phyloP scores from a whole-genome alignment of 2,888 invertebrate genomes.

The Heliothis peltigera region DNA sequence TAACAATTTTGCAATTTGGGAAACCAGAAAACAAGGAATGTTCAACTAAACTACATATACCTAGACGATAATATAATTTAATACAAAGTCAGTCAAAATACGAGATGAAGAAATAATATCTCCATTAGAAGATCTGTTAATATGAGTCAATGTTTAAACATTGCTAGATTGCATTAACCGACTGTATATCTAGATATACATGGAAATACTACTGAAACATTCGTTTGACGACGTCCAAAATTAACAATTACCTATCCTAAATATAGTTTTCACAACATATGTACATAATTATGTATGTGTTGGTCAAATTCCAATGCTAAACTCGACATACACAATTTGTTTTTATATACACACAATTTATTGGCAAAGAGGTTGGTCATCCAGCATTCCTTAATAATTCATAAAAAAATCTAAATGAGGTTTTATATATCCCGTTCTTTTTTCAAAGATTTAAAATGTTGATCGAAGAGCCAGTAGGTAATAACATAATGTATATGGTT shows the following conservation, averaged over 20 bases:
- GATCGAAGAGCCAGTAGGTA: conserved; percentile 10
- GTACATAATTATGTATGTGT: too few relatives aligned
- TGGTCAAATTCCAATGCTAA: conserved; percentile 18
- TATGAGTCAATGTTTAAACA: conserved; percentile 1
- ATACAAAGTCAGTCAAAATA: not conserved
- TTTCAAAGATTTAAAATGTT: not conserved
- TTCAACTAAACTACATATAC: too few relatives aligned
- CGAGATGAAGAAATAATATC: not conserved
- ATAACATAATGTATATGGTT: not conserved
- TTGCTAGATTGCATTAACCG: not conserved
- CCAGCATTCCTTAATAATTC: not conserved
- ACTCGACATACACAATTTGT: not conserved
- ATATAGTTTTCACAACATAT: too few relatives aligned
- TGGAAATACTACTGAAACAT: conserved; percentile 10
- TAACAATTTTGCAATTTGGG: too few relatives aligned
- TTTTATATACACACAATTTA: not conserved
- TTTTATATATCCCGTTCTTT: not conserved
- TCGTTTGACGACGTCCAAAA: conserved; percentile 16
- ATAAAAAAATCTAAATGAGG: not conserved
- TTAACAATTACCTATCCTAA: conserved; percentile 8
- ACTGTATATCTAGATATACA: conserved; percentile 10
- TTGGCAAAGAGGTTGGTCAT: conserved; percentile 8
- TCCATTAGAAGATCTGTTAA: conserved; percentile 33
- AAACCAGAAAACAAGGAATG: too few relatives aligned
- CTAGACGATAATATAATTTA: too few relatives aligned